Conservation (phyloP, 2,113 vertebrate species). For the Erinaceus europaeus region DNA sequence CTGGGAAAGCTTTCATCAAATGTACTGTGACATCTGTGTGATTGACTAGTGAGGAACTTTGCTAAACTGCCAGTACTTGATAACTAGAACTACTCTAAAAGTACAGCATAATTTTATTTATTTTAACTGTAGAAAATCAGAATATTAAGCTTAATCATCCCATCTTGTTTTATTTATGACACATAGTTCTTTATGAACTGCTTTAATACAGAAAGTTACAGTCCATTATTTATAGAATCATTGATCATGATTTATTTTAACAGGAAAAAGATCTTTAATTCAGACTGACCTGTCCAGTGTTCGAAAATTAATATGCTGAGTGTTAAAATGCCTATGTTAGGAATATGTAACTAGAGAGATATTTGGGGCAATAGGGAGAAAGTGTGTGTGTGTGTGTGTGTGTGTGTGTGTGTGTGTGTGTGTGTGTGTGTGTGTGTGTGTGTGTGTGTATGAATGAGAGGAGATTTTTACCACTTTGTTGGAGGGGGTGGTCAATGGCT, state of each 20-base stretch:
- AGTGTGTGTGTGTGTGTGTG: too few species aligned
- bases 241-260: constrained; percentile 23
- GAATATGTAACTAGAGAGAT: background rate
- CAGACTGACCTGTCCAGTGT: background rate
- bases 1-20: constrained; percentile 70
- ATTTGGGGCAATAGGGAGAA: background rate
- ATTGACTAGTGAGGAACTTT: constrained; percentile 71
- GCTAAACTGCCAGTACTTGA: constrained; percentile 63
- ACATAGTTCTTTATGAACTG: background rate
- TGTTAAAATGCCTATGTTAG: constrained; percentile 2
- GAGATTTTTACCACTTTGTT: too few species aligned
- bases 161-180: constrained; percentile 4
- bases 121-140: constrained; percentile 29
- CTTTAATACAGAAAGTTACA: background rate
- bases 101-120: background rate
- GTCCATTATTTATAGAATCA: constrained; percentile 3
- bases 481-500: too few species aligned
- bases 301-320: constrained; percentile 20
- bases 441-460: too few species aligned
- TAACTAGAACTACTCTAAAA: background rate
- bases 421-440: too few species aligned
- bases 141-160: constrained; percentile 18
- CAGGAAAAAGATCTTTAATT: constrained; percentile 14
- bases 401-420: too few species aligned
- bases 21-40: constrained; percentile 61